These are phyloP conservation scores for Chironomus riparius DNA, from an alignment of 2,888 invertebrate genomes.

Conservation along the genomic window DNA sequence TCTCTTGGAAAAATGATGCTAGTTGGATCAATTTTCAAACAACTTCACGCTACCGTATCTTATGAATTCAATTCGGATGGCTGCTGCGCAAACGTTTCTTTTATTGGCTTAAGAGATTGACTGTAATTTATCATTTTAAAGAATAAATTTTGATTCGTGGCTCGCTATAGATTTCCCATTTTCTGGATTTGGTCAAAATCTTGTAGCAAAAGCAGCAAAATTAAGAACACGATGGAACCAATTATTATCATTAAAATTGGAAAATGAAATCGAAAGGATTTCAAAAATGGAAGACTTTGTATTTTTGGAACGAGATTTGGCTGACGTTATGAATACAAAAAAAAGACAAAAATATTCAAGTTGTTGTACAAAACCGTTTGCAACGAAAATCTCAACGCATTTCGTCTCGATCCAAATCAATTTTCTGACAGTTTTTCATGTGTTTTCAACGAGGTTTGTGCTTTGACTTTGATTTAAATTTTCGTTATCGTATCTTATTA, in stretches of 20 bases:
- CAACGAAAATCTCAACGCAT: neutral
- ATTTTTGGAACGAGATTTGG: conserved; percentile 50
- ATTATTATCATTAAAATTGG: conserved; percentile 61
- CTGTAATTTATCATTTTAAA: conserved; percentile 70
- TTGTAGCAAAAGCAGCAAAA: conserved; percentile 61
- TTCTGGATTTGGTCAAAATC: conserved; percentile 63
- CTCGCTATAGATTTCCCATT: conserved; percentile 70
- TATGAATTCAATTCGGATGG: conserved; percentile 84
- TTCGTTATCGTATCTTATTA: too few species aligned
- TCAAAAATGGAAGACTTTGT: conserved; percentile 36
- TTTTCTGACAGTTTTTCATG: conserved; percentile 57
- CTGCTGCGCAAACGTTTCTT: conserved; percentile 78
- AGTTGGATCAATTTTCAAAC: conserved; percentile 79
- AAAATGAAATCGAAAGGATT: conserved; percentile 32
- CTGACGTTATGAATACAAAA: conserved; percentile 64
- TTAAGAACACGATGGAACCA: conserved; percentile 70
- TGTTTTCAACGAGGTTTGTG: conserved; percentile 50
- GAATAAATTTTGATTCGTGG: conserved; percentile 74
- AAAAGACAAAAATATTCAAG: conserved; percentile 72
- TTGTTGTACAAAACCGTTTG: conserved; percentile 29
- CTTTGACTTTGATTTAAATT: too few species aligned
- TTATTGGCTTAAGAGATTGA: conserved; percentile 76
- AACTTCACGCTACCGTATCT: conserved; percentile 86
- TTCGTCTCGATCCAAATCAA: conserved; percentile 53
- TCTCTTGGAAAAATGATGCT: conserved; percentile 92